Evolutionary conservation across 2,797 vertebrate genomes (phyloP).

Genomic region (Crotalus adamanteus): DNA sequence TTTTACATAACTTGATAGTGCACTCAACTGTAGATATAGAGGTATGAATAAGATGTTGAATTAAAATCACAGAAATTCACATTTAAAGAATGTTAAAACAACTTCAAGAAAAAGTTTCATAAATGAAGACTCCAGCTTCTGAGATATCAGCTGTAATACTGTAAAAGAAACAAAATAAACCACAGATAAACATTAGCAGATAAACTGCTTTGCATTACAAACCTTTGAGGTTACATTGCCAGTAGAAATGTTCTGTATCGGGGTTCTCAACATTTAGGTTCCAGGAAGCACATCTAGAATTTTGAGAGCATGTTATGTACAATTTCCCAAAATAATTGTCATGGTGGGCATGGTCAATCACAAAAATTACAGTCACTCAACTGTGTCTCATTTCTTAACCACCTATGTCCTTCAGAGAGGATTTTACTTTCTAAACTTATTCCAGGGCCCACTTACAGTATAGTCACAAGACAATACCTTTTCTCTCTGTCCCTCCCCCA

Average conservation of each 20-base stretch:
- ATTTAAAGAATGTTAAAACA: not conserved
- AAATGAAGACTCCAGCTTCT: not conserved
- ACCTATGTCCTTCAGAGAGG: not conserved
- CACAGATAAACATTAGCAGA: not conserved
- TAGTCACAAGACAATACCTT: not conserved
- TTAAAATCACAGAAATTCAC: not conserved
- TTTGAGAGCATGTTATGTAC: not conserved
- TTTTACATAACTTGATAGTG: not conserved
- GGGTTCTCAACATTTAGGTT: not conserved
- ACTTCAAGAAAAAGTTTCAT: not conserved
- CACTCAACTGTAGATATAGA: not conserved
- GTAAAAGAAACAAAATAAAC: not conserved
- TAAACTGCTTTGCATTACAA: not conserved
- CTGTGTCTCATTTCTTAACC: not conserved
- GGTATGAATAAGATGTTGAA: not conserved
- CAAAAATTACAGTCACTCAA: not conserved
- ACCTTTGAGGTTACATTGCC: not conserved
- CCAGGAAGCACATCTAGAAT: not conserved
- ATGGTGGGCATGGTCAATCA: not conserved
- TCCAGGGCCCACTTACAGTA: not conserved
- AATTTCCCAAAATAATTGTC: not conserved
- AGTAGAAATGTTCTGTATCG: not conserved
- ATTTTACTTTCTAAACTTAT: not conserved
- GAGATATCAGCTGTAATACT: not conserved
- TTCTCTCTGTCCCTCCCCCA: not conserved